phyloP scores from a whole-genome alignment of 2,888 invertebrate genomes.

The Hypercompe scribonia region DNA sequence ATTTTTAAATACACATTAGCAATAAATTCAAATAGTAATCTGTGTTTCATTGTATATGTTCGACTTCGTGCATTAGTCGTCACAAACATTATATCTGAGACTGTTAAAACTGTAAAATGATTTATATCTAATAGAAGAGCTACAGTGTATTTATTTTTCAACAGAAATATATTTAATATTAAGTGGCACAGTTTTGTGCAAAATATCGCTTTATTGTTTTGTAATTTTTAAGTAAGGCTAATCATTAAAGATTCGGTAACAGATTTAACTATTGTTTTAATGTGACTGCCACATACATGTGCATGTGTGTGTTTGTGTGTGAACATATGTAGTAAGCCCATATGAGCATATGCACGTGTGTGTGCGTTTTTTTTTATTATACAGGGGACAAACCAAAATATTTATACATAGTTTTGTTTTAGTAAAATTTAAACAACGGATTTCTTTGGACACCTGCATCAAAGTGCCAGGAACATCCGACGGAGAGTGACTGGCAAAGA shows the following conservation, averaged over 20 bases:
- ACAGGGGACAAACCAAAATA: background rate
- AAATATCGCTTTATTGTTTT: background rate
- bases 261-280: background rate
- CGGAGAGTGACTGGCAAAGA: too few species aligned
- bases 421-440: background rate
- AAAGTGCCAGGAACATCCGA: too few species aligned
- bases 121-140: background rate
- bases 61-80: conserved; percentile 27
- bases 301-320: too few species aligned
- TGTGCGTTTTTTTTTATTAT: too few species aligned
- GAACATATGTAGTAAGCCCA: too few species aligned
- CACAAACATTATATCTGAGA: conserved; percentile 21
- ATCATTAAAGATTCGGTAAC: background rate
- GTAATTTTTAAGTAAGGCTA: background rate
- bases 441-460: background rate
- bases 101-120: conserved; percentile 27
- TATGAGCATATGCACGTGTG: too few species aligned
- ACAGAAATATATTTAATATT: conserved; percentile 25
- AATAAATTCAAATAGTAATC: conserved; percentile 38
- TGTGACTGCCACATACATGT: too few species aligned
- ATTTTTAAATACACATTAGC: conserved; percentile 32
- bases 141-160: background rate
- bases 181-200: conserved; percentile 10
- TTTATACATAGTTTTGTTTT: background rate
- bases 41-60: conserved; percentile 23